Evolutionary conservation across 2,113 vertebrate species (phyloP), one percentile per base, ranked within the genome.

Genomic region (Albula glossodonta): DNA sequence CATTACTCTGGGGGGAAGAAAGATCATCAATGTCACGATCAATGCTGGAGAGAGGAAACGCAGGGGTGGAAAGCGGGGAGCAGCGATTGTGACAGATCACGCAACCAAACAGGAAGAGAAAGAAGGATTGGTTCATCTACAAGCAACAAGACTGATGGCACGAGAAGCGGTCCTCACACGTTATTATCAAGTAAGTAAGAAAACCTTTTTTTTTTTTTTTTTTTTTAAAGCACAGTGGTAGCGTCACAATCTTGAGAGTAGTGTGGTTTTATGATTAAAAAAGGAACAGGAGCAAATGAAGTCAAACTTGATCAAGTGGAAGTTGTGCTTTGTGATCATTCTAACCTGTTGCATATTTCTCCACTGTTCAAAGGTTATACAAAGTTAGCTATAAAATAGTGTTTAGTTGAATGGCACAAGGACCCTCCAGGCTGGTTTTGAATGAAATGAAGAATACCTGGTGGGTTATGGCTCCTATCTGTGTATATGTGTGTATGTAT

Each of bases 301-400:
- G 60, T 66, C 60, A 19, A 22, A 66, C 60, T 66, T 15, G 60
- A 66, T 66, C 17, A 22, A 19, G 60, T 19, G 6, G 9, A 5
- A 19, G 0, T 66, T 66, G 0, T 2, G 90, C 92, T 91, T 88
- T 88, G 86, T 89, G 90, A 88, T 86, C 82, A 91, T 79, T 92
- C 88, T 91, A 87, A 89, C 85, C 89, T 53, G 88, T 89, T 90
- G 87, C 89, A 88, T 83, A 89, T 90, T 48, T 66, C 90, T 91
- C 86, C 87, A 87, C 83, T 88, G 88, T 88, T 91, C 91, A 93
- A 91, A 91, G 88, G 89, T 89, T 91, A 94, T 92, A 93, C 93
- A 94, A 94, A 92, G 86, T 90, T 82, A 87, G 84, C 92, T 91
- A 92, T 94, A 93, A 93, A 92, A 93, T 93, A 78, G 70, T 90